Evolutionary conservation across 2,113 vertebrate genomes (phyloP).

Genomic region (Microcebus jonahi): DNA sequence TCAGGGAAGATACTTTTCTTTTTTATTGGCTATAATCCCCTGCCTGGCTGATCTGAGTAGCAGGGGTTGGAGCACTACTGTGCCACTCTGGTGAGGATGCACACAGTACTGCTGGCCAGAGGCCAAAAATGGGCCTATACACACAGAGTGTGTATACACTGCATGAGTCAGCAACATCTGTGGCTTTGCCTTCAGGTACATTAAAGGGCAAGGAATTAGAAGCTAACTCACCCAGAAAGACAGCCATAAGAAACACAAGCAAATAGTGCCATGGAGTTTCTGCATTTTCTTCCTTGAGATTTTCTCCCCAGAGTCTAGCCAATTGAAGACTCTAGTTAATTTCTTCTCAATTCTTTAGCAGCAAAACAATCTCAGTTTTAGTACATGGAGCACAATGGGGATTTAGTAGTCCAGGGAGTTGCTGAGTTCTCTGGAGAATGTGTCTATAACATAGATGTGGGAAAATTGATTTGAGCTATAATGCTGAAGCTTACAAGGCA

Average conservation of each 20-base stretch:
- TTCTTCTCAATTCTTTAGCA: neutral
- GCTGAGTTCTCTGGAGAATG: neutral
- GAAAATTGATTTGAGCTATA: neutral
- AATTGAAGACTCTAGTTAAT: neutral
- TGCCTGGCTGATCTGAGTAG: neutral
- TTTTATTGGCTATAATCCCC: neutral
- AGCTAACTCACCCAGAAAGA: neutral
- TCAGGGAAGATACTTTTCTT: neutral
- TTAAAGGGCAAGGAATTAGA: neutral
- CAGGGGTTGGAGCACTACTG: neutral
- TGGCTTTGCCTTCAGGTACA: neutral
- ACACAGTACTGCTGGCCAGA: neutral
- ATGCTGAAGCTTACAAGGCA: neutral
- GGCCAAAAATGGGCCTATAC: neutral
- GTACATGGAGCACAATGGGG: neutral
- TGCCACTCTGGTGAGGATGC: neutral
- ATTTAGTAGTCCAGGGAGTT: neutral
- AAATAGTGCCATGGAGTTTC: neutral
- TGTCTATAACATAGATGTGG: neutral
- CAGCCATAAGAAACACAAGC: neutral
- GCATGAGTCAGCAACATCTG: slow-evolving; percentile 36
- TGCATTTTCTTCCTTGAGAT: neutral
- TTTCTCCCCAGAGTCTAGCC: neutral
- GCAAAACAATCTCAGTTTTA: neutral
- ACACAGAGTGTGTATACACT: neutral